phyloP scores from a whole-genome alignment of 2,113 vertebrate species.

The Cottus gobio region DNA sequence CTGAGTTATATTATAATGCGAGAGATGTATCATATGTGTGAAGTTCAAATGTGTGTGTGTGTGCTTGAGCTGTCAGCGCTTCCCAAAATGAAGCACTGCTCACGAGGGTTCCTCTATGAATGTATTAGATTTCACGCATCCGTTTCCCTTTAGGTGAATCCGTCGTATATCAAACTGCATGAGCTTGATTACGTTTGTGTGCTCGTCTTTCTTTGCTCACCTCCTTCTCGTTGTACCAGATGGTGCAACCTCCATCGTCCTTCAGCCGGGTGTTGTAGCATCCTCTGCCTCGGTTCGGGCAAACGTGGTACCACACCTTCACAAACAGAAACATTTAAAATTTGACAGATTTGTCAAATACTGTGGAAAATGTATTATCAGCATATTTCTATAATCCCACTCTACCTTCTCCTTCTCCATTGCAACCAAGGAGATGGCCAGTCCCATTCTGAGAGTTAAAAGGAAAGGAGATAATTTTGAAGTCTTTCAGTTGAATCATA shows the following conservation, averaged over 20 bases:
- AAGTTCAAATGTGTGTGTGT: neutral
- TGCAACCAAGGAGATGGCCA: conserved; percentile 96
- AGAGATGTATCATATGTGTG: neutral
- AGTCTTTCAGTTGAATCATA: neutral
- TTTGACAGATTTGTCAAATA: neutral
- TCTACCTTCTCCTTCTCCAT: conserved; percentile 98
- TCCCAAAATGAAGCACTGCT: neutral
- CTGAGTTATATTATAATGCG: neutral
- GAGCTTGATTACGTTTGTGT: neutral
- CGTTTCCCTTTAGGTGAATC: neutral
- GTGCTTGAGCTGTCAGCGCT: neutral
- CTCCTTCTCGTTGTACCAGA: conserved; percentile 97
- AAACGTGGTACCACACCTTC: conserved; percentile 98
- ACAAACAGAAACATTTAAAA: neutral
- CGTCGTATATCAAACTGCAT: neutral
- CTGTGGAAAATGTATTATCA: rapidly evolving
- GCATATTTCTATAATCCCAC: neutral
- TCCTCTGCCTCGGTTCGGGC: conserved; percentile 91
- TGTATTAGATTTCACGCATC: neutral
- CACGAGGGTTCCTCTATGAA: neutral
- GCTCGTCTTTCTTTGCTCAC: conserved; percentile 30
- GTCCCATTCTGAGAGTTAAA: conserved; percentile 89
- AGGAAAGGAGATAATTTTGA: neutral
- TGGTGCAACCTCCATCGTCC: conserved; percentile 96
- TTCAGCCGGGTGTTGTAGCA: conserved; percentile 96